Evolutionary conservation across 2,888 invertebrate species (phyloP), one percentile per base, ranked within the genome.

Genomic region (Pegoplata infirma): DNA sequence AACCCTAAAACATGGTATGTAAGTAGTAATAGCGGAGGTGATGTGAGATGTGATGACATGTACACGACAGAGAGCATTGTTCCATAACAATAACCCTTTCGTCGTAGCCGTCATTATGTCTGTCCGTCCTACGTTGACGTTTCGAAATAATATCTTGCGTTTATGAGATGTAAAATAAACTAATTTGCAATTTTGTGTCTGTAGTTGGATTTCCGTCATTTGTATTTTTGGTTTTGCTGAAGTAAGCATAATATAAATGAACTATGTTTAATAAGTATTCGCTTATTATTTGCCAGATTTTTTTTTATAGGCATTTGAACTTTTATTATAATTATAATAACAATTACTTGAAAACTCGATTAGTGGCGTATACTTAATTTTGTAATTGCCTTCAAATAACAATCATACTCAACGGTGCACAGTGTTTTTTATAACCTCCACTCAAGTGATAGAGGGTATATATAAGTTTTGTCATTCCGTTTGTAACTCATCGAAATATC

Each of bases 111-210:
- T 69, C 36, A n/a, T n/a, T n/a, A n/a, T n/a, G n/a, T n/a, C n/a
- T n/a, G n/a, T n/a, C n/a, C n/a, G n/a, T n/a, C n/a, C n/a, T n/a
- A n/a, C n/a, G 36, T 12, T 64, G 56, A 56, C 63, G 63, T 76
- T 76, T 55, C 68, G 56, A 69, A 76, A 68, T 69, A 69, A 76
- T 76, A 49, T 63, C 68, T 63, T 76, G 68, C 68, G 14, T 58
- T 76, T 76, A 63, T 63, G 63, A 68, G 63, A 68, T 75, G 67
- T 69, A 80, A 76, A 80, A 67, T 78, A 76, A 81, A 80, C 80
- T 78, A 81, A 81, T 81, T 81, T 81, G 80, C 77, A 76, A 78
- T 81, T 80, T 80, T 76, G 73, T 66, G 56, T 64, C 59, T 76
- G 71, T 36, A 53, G 64, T 47, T 71, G 64, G 32, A 72, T 71